Percentiles rank a stretch among this genome's conserved stretches.
Evolutionary conservation across 2,113 vertebrate species (phyloP).

Genomic region (Tenebrosternarchus preto): DNA sequence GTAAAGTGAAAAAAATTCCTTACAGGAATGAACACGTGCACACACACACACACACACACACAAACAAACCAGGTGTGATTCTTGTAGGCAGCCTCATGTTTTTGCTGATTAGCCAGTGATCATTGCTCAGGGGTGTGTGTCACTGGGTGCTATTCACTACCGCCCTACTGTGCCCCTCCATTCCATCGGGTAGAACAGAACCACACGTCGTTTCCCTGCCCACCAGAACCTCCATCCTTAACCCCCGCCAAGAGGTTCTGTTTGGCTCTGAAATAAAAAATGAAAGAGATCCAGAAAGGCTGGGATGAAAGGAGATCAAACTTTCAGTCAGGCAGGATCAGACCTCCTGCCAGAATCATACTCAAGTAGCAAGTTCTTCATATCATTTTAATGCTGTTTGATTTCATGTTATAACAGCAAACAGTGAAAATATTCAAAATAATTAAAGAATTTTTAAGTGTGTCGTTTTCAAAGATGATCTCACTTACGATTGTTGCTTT

Average conservation of each 20-base stretch:
- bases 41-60: too few species aligned
- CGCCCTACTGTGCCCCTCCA: not conserved
- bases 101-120: not conserved
- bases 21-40: not conserved
- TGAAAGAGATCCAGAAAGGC: not conserved
- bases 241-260: not conserved
- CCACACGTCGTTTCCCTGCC: not conserved
- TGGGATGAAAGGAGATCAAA: too few species aligned
- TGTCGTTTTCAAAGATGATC: not conserved
- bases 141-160: too few species aligned
- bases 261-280: not conserved
- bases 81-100: too few species aligned
- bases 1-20: not conserved
- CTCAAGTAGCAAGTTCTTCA: not conserved
- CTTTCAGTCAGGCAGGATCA: too few species aligned
- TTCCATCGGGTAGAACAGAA: conserved; percentile 3
- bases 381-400: not conserved
- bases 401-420: not conserved
- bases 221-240: too few species aligned
- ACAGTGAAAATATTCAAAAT: not conserved
- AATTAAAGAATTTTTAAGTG: not conserved
- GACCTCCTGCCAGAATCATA: not conserved
- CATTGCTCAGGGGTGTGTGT: not conserved
- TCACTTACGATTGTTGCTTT: not conserved
- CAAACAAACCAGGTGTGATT: not conserved